A percentile compares a stretch with the other conserved stretches of the same genome.
Evolutionary conservation across 2,797 vertebrate genomes (phyloP).

Genomic region (Staurois parvus): DNA sequence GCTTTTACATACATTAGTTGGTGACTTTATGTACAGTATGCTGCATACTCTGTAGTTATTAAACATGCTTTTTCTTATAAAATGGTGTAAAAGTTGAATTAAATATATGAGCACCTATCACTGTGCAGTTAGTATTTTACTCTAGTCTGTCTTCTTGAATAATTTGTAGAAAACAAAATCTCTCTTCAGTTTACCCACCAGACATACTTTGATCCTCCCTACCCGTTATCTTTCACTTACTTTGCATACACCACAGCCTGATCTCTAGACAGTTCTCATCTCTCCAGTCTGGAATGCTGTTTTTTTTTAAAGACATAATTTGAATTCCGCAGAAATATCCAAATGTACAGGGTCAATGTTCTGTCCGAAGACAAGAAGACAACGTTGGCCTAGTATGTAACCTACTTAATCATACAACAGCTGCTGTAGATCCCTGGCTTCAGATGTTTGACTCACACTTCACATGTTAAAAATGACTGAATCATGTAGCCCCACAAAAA

Average conservation of each 20-base stretch:
- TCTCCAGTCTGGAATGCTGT: constrained; percentile 45
- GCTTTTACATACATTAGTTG: too few relatives aligned
- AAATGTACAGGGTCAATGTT: constrained; percentile 40
- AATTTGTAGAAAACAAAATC: not conserved
- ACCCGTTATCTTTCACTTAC: constrained; percentile 6
- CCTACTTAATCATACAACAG: constrained; percentile 40
- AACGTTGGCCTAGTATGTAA: constrained; percentile 45
- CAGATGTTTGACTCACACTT: constrained; percentile 12
- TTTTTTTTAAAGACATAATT: constrained; percentile 29
- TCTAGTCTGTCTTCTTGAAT: not conserved
- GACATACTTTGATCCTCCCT: constrained; percentile 20
- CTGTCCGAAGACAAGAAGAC: constrained; percentile 36
- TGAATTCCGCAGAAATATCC: constrained; percentile 43
- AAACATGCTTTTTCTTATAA: too few relatives aligned
- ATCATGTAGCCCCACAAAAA: not conserved
- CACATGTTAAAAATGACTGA: constrained; percentile 18
- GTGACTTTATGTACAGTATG: too few relatives aligned
- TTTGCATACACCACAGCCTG: constrained; percentile 35
- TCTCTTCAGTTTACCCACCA: not conserved
- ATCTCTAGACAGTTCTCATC: constrained; percentile 31
- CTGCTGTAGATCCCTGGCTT: constrained; percentile 38
- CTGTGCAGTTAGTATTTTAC: not conserved
- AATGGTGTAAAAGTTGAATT: too few relatives aligned
- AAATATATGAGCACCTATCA: too few relatives aligned
- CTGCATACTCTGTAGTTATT: too few relatives aligned